Conservation (phyloP, 1,140 invertebrate genomes). For the Brachionus rotundiformis region DNA sequence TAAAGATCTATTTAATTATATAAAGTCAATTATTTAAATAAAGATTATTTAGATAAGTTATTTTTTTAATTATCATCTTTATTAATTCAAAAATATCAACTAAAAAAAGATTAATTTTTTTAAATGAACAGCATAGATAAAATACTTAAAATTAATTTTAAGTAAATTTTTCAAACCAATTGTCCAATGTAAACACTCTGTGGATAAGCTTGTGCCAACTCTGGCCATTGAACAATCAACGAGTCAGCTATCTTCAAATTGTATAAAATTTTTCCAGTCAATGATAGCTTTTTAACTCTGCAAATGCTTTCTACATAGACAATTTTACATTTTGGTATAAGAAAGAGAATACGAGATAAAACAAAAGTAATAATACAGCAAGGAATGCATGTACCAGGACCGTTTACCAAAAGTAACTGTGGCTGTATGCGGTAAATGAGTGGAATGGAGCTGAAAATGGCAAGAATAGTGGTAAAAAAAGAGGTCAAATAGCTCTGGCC, state of each 20-base stretch:
- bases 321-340: constrained; percentile 67
- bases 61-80: too few relatives aligned
- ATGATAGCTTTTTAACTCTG: constrained; percentile 80
- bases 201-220: constrained; percentile 68
- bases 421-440: constrained; percentile 74
- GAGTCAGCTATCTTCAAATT: constrained; percentile 73
- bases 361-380: constrained; percentile 73
- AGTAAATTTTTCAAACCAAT: too few relatives aligned
- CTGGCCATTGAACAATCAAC: constrained; percentile 87
- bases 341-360: constrained; percentile 52
- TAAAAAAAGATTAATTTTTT: too few relatives aligned
- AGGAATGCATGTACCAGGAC: constrained; percentile 91
- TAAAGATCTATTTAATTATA: too few relatives aligned
- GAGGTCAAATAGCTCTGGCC: constrained; percentile 80
- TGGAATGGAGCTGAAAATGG: constrained; percentile 71
- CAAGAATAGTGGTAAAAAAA: constrained; percentile 74
- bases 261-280: constrained; percentile 83
- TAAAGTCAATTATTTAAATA: too few relatives aligned
- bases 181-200: constrained; percentile 60
- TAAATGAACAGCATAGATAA: too few relatives aligned
- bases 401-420: constrained; percentile 83
- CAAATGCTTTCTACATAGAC: constrained; percentile 93
- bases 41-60: too few relatives aligned
- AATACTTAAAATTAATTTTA: too few relatives aligned
- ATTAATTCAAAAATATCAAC: too few relatives aligned